These are phyloP conservation scores for Brachypteracias leptosomus DNA, from an alignment of 2,113 vertebrate genomes.

Conservation along the genomic window DNA sequence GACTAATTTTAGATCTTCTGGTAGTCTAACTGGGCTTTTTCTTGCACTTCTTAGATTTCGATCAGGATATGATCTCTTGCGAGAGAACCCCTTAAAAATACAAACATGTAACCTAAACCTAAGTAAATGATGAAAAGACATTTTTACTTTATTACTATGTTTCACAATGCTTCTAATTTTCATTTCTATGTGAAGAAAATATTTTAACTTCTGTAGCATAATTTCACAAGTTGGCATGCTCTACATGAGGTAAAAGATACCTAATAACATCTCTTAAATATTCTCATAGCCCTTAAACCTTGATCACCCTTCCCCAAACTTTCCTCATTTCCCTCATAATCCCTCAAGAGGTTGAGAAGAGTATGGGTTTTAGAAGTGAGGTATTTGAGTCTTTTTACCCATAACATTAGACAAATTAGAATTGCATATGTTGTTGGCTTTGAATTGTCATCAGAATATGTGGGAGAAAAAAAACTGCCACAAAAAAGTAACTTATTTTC, in stretches of 20 bases:
- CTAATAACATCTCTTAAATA: not conserved
- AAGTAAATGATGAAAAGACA: not conserved
- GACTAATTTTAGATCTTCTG: not conserved
- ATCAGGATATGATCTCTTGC: not conserved
- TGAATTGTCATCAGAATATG: not conserved
- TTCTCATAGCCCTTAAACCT: not conserved
- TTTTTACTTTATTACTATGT: not conserved
- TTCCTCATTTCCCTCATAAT: not conserved
- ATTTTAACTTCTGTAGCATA: not conserved
- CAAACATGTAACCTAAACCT: not conserved
- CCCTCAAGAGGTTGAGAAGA: not conserved
- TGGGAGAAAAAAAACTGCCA: not conserved
- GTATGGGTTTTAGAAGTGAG: not conserved
- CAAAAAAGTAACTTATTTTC: not conserved
- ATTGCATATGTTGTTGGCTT: not conserved
- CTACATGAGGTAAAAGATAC: not conserved
- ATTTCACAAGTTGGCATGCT: not conserved
- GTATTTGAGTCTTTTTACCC: not conserved
- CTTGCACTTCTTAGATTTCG: not conserved
- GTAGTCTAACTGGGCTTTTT: not conserved
- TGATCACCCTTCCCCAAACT: not conserved
- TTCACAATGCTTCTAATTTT: not conserved
- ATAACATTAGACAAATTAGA: not conserved
- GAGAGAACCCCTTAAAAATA: not conserved
- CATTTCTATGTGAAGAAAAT: not conserved